A percentile compares a stretch with the other conserved stretches of the same genome.
These are phyloP conservation scores for Cyphomyrmex costatus DNA, from an alignment of 1,140 invertebrate species.

Conservation along the genomic window DNA sequence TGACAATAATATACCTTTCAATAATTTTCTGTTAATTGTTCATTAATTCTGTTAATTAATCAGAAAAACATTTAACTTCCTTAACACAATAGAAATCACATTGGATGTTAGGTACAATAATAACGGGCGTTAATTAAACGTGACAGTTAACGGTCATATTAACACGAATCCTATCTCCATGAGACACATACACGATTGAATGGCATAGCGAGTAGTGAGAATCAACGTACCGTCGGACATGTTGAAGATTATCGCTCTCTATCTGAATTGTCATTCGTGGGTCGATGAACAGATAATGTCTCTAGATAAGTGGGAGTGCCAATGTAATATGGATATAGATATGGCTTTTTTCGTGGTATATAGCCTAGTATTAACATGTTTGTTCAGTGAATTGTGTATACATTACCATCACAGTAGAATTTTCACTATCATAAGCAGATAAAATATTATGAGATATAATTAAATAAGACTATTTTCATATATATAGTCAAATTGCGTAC, in stretches of 20 bases:
- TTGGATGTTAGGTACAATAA: background rate
- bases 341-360: background rate
- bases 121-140: background rate
- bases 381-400: background rate
- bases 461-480: background rate
- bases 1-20: background rate
- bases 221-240: slow-evolving; percentile 52
- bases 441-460: slow-evolving; percentile 2
- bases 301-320: slow-evolving; percentile 36
- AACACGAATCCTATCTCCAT: slow-evolving; percentile 9
- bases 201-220: slow-evolving; percentile 41
- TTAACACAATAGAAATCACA: background rate
- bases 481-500: background rate
- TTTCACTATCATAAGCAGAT: background rate
- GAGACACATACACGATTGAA: slow-evolving; percentile 34
- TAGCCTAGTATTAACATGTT: background rate
- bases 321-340: background rate
- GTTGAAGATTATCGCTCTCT: slow-evolving; percentile 47
- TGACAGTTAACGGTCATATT: slow-evolving; percentile 27
- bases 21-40: background rate
- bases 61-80: background rate
- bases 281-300: slow-evolving; percentile 53
- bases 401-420: background rate
- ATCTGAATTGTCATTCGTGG: slow-evolving; percentile 49
- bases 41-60: background rate